Evolutionary conservation across 2,888 invertebrate genomes (phyloP), one percentile per base, ranked within the genome.

Genomic region (Laspeyria flexula): DNA sequence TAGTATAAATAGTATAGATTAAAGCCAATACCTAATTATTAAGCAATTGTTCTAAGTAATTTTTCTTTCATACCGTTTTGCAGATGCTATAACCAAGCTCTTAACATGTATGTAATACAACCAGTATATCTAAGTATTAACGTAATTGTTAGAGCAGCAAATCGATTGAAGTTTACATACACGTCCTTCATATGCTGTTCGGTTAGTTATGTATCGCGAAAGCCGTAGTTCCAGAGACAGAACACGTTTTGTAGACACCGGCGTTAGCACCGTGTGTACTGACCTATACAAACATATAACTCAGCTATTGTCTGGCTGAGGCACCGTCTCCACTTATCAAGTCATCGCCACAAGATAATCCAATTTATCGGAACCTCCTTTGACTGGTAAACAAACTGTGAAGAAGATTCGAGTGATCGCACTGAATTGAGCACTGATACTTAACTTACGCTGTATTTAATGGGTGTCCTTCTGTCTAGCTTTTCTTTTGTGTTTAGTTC

Each of bases 261-360:
- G 5, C 12, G n/a, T 3, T 33, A 29, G 16, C 11, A 9, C 16
- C 10, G 11, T 34, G 23, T 51, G 37, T 40, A 21, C 16, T n/a
- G 9, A 7, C 12, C 27, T 52, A 12, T 33, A 48, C 51, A 34
- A 38, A 38, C 43, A 43, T 52, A 35, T 54, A 55, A 53, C 43
- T 52, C 42, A 56, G 43, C 49, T 44, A 66, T 60, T 61, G 52
- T 60, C 47, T 38, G 41, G 42, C 25, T 41, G 35, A 58, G 39
- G 48, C 66, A 58, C 55, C 61, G 65, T 55, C 53, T 64, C 49
- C 55, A 56, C 65, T 65, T 64, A 59, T 67, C 60, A 68, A 71
- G 66, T 71, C 69, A 67, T 69, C 49, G 73, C 52, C 49, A 57
- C 52, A 48, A 60, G 63, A 69, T 75, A 77, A 79, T 75, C 60